Conservation (phyloP, 2,113 vertebrate species). For the Grammomys dolichurus region DNA sequence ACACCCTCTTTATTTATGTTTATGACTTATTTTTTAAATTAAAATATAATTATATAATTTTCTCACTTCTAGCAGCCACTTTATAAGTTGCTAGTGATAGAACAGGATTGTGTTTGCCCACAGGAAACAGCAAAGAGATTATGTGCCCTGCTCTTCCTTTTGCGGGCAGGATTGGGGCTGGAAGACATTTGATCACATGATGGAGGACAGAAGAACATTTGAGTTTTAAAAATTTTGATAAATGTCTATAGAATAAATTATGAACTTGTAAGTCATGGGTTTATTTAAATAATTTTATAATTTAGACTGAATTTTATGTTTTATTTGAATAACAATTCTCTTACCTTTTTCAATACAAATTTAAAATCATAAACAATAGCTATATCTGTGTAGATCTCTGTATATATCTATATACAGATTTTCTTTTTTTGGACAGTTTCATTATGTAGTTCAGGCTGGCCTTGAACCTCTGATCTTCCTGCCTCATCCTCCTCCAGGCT, state of each 20-base stretch:
- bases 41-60: neutral
- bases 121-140: neutral
- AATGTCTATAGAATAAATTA: neutral
- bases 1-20: neutral
- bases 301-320: neutral
- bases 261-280: neutral
- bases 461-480: neutral
- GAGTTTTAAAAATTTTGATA: neutral
- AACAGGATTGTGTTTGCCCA: neutral
- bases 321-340: neutral
- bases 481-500: neutral
- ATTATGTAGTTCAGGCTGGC: neutral
- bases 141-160: neutral
- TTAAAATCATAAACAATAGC: neutral
- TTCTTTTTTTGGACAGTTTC: neutral
- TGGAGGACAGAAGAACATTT: neutral
- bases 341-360: neutral
- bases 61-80: neutral
- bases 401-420: neutral
- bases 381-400: neutral
- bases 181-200: neutral
- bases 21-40: conserved; percentile 1
- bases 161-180: neutral
- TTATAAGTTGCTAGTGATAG: neutral
- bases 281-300: neutral